Percentiles rank a stretch among this genome's conserved stretches.
Conservation (phyloP, 2,888 invertebrate species). For the Stenodera caucasica region DNA sequence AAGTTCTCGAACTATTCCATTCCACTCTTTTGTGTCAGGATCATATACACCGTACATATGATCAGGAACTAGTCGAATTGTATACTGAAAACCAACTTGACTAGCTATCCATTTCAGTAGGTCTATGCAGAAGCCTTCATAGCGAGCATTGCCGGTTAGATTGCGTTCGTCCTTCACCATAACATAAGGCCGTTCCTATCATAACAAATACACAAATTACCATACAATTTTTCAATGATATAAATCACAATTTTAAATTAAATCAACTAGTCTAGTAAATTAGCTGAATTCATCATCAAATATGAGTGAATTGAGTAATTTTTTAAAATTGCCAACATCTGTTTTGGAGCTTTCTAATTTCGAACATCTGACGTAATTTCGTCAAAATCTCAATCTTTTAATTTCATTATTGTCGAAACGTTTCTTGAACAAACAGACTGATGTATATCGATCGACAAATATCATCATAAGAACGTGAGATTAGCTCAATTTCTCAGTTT, state of each 20-base stretch:
- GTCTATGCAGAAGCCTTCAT: conserved; percentile 92
- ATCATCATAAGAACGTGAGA: neutral
- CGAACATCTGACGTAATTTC: neutral
- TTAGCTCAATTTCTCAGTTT: neutral
- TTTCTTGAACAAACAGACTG: neutral
- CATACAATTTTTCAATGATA: neutral
- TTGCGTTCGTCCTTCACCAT: conserved; percentile 86
- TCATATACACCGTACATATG: conserved; percentile 88
- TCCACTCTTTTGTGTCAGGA: conserved; percentile 86
- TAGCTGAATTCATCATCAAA: neutral
- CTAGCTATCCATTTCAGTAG: conserved; percentile 79
- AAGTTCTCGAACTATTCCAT: conserved; percentile 83
- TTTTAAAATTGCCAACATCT: neutral
- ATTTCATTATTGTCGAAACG: neutral
- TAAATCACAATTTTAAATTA: conserved; percentile 2
- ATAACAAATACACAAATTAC: neutral
- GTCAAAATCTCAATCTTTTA: neutral
- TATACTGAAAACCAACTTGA: conserved; percentile 86
- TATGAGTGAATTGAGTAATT: neutral
- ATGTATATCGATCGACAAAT: neutral
- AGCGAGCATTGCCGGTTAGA: conserved; percentile 82
- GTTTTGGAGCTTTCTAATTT: neutral
- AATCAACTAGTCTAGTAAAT: too few species aligned
- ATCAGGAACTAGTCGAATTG: conserved; percentile 81
- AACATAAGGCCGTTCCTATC: conserved; percentile 86